Conservation (phyloP, 1,140 invertebrate genomes). For the Leptinotarsa undecemlineata region DNA sequence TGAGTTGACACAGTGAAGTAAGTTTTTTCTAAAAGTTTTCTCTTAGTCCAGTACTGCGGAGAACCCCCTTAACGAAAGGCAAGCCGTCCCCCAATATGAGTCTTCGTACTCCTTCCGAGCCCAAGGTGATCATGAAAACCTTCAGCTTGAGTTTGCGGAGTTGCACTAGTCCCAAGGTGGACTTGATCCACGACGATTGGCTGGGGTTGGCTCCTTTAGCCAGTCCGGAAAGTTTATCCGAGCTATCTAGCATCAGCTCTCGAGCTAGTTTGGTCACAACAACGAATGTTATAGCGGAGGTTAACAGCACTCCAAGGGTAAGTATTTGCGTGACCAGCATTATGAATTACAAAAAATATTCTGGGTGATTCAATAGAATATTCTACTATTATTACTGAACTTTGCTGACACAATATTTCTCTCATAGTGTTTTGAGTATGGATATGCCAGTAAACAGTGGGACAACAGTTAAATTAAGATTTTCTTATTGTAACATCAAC, state of each 20-base stretch:
- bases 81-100: not conserved
- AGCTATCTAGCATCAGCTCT: conserved; percentile 71
- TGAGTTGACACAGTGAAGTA: not conserved
- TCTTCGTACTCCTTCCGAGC: not conserved
- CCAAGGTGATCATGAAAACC: conserved; percentile 33
- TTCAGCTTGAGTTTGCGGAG: conserved; percentile 41
- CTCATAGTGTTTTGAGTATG: too few relatives aligned
- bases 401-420: too few relatives aligned
- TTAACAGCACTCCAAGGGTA: conserved; percentile 39
- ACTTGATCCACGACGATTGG: conserved; percentile 66
- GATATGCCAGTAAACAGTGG: too few relatives aligned
- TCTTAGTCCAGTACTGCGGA: not conserved
- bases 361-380: too few relatives aligned
- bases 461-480: too few relatives aligned
- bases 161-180: conserved; percentile 53
- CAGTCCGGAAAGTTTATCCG: conserved; percentile 82
- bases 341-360: not conserved
- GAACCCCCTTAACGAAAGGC: not conserved
- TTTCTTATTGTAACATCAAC: too few relatives aligned
- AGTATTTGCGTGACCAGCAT: not conserved
- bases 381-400: too few relatives aligned
- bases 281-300: conserved; percentile 34
- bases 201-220: conserved; percentile 76
- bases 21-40: too few relatives aligned
- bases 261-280: conserved; percentile 55